Percentiles rank a stretch among this genome's conserved stretches.
Conservation (phyloP, 1,140 invertebrate genomes). For the Idris sp. region DNA sequence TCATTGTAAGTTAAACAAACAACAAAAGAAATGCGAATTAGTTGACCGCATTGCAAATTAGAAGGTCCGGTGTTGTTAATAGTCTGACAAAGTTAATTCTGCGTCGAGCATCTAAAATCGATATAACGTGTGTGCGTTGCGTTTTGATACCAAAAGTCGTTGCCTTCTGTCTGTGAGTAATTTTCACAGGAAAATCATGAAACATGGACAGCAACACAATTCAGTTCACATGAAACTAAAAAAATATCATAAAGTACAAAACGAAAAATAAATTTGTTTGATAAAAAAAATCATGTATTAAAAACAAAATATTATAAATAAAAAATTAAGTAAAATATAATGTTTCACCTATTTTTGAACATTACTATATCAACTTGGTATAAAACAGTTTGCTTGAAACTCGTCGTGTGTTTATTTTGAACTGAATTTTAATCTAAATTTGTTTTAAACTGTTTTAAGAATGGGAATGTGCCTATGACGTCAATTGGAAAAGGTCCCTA, state of each 20-base stretch:
- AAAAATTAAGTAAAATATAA: too few relatives aligned
- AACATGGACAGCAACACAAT: too few relatives aligned
- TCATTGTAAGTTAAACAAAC: conserved; percentile 12
- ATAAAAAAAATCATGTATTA: conserved; percentile 68
- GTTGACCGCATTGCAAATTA: conserved; percentile 50
- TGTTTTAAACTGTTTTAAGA: too few relatives aligned
- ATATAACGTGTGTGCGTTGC: conserved; percentile 46
- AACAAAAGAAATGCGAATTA: conserved; percentile 42
- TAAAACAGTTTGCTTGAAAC: too few relatives aligned
- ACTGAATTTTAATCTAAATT: too few relatives aligned
- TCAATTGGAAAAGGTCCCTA: conserved; percentile 74
- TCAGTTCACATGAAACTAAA: too few relatives aligned
- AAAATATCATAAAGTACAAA: too few relatives aligned
- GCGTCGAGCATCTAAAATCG: conserved; percentile 54
- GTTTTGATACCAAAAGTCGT: conserved; percentile 37
- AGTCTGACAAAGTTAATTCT: conserved; percentile 47
- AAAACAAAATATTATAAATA: too few relatives aligned
- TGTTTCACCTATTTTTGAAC: too few relatives aligned
- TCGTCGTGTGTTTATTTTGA: too few relatives aligned
- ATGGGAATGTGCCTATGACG: conserved; percentile 70
- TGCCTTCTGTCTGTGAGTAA: conserved; percentile 70
- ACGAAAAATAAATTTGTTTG: too few relatives aligned
- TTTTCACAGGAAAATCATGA: conserved; percentile 62
- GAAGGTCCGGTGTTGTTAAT: conserved; percentile 54
- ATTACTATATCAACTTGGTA: too few relatives aligned